Evolutionary conservation across 2,797 vertebrate species (phyloP), one percentile per base, ranked within the genome.

Genomic region (Moxostoma hubbsi): DNA sequence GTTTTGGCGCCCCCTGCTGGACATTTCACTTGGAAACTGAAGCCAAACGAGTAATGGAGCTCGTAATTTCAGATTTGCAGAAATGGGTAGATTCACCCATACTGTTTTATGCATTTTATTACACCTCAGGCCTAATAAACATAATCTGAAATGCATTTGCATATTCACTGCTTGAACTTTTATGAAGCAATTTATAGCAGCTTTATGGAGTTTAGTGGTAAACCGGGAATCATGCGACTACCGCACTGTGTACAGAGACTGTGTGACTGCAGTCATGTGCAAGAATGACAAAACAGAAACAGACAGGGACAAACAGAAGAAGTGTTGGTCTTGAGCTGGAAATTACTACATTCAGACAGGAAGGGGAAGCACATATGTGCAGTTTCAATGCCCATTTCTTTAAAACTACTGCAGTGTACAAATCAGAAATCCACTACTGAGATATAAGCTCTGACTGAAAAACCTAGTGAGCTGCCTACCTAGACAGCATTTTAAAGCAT

Each of bases 261-360:
- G 36, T 70, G 75, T 55, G 49, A 70, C 49, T 77, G n/a, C 7
- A 49, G 55, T 58, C 69, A 9, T 79, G 61, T 9, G 77, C 50
- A 79, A 73, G 51, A 54, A 53, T 24, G 61, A 72, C 46, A 70
- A 70, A 70, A 59, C 57, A 55, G 76, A 70, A 70, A 50, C 50
- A 24, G 11, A 78, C 6, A 16, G 43, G 6, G 61, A 72, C 13
- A 73, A 73, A 73, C 46, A 79, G 61, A 24, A 62, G 77, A 79
- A 79, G 77, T 43, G 51, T 65, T 50, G 10, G 11, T 55, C 57
- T 63, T 45, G 1, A 61, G 51, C 57, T 12, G 53, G 11, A 24
- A 24, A 1, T 24, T 58, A 57, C 54, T 75, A 43, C 63, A 63
- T 70, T 47, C 67, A 63, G 61, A 47, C 77, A 58, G 43, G 51